Base-by-base conservation (phyloP, 2,797 vertebrate species). In the Paedocypris micromegethes region DNA sequence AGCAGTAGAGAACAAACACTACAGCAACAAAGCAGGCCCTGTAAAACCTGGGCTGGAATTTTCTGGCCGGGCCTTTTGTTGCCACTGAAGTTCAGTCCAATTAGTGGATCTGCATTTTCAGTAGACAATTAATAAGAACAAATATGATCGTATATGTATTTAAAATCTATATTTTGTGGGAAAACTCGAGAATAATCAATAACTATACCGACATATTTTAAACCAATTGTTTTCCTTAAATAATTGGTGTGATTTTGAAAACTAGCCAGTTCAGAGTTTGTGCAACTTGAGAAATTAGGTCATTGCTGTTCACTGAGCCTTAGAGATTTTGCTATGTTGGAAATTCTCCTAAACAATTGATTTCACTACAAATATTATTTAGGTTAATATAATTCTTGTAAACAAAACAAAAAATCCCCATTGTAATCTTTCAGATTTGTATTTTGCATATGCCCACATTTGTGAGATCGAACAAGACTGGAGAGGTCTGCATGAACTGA, bases 11-110 rank as follows among this genome's bases (percentile, higher is more conserved):
- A 84, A 87, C 83, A 88, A 86, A 88, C 78, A 81, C 79, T 75
- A 63, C 61, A 58, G 78, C 81, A 87, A 90, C 87, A 89, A 90
- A 88, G 86, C 83, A 58, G 72, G 78, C 81, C 75, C 84, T 90
- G 87, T 86, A 80, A 84, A 83, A 80, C 76, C 76, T 72, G 79
- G 81, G 79, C 83, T 80, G 83, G 87, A 90, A 88, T 86, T 87
- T 88, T 90, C 90, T 80, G 88, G 86, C 77, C 78, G 75, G 70
- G 72, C 83, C 82, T 83, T 84, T 87, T 85, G 80, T 88, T 87
- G 79, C 79, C 81, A 52, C 68, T 82, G 79, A 86, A 89, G 81
- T 86, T 85, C 71, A 56, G 78, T 82, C 87, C 87, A 86, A 86
- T 89, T 89, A 91, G 88, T 84, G 74, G 74, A 77, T 73, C 5